A percentile compares a stretch with the other conserved stretches of the same genome.
phyloP scores from a whole-genome alignment of 2,888 invertebrate species.

The Linhomoeus sp. region DNA sequence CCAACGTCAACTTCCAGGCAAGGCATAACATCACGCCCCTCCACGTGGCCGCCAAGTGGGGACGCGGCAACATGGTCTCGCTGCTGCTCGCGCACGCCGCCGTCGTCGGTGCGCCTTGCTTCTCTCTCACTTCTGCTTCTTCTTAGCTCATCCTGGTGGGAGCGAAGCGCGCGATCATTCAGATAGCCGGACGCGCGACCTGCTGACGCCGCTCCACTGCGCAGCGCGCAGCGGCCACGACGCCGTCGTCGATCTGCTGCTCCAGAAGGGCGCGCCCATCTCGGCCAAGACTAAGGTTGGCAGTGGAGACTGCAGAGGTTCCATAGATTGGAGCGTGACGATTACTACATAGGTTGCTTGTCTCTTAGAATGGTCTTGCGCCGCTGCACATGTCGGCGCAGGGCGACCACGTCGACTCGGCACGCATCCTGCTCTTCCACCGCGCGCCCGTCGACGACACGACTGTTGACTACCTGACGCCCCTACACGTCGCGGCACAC shows the following conservation, averaged over 20 bases:
- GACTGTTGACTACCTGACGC: conserved; percentile 93
- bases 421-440: conserved; percentile 75
- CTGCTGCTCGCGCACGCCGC: no score
- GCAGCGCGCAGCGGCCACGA: conserved; percentile 95
- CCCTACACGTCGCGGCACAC: conserved; percentile 48
- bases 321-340: not conserved
- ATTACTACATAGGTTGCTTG: no score
- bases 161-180: no score
- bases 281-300: conserved; percentile 64
- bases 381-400: conserved; percentile 97
- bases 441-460: conserved; percentile 95
- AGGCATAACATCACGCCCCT: conserved; percentile 95
- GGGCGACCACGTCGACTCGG: conserved; percentile 95
- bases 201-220: conserved; percentile 88
- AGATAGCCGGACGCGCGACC: conserved; percentile 46
- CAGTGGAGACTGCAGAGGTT: not conserved
- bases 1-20: conserved; percentile 92
- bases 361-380: conserved; percentile 48
- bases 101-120: no score
- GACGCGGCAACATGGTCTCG: conserved; percentile 86
- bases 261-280: conserved; percentile 85
- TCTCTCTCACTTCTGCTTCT: no score
- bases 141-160: conserved; percentile 60
- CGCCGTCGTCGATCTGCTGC: conserved; percentile 77
- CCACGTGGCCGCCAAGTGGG: conserved; percentile 98